Conservation (phyloP, 2,113 vertebrate species). For the Bagarius yarrelli region DNA sequence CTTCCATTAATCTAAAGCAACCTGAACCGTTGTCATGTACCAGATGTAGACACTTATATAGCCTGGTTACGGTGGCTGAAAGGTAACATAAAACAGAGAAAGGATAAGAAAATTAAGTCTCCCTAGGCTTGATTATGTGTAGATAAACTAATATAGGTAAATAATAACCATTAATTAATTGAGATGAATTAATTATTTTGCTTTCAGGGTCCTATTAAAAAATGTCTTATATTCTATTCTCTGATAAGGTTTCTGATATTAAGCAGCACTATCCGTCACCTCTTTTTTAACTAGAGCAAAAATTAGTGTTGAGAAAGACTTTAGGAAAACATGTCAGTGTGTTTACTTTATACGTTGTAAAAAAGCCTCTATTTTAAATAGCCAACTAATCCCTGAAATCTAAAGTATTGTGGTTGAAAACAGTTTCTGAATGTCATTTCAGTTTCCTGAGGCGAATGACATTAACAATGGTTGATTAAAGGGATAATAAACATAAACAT, state of each 20-base stretch:
- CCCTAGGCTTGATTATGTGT: neutral
- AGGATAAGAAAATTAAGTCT: neutral
- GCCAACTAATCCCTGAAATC: slow-evolving; percentile 57
- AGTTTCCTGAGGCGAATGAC: slow-evolving; percentile 52
- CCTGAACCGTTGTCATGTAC: slow-evolving; percentile 43
- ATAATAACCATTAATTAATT: no score
- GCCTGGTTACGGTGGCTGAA: slow-evolving; percentile 1
- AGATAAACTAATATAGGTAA: neutral
- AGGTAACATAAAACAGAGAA: neutral
- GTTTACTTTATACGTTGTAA: slow-evolving; percentile 54
- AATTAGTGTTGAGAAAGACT: slow-evolving; percentile 54
- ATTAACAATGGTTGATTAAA: slow-evolving; percentile 49
- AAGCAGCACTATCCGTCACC: slow-evolving; percentile 36
- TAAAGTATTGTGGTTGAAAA: slow-evolving; percentile 54
- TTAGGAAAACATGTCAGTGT: slow-evolving; percentile 56
- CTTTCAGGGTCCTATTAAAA: slow-evolving; percentile 36
- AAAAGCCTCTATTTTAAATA: slow-evolving; percentile 53
- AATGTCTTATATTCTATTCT: slow-evolving; percentile 33
- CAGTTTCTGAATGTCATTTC: slow-evolving; percentile 48
- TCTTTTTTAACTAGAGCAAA: slow-evolving; percentile 28
- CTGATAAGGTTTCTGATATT: slow-evolving; percentile 37
- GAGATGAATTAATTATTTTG: slow-evolving; percentile 26
- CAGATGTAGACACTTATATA: neutral
- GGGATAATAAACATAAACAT: slow-evolving; percentile 28
- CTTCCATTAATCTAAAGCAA: slow-evolving; percentile 46